These are phyloP conservation scores for Chelonus insularis DNA, from an alignment of 1,140 invertebrate species.

Conservation along the genomic window DNA sequence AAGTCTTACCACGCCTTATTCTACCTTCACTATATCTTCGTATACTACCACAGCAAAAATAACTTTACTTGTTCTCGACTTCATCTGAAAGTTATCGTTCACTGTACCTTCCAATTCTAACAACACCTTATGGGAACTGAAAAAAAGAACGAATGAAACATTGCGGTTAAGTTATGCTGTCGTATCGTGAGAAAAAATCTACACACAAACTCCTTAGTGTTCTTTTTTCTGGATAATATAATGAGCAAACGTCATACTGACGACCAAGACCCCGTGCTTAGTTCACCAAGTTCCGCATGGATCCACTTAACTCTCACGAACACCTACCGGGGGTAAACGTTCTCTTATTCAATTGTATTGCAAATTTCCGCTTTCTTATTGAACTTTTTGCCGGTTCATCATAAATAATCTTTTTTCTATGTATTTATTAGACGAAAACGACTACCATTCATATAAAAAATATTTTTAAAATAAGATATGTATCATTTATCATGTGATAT, in stretches of 20 bases:
- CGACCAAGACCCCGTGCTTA: conserved; percentile 9
- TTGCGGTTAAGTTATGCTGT: neutral
- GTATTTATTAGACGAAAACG: neutral
- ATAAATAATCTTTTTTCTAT: neutral
- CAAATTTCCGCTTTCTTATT: neutral
- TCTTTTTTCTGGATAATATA: neutral
- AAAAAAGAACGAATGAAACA: conserved; percentile 15
- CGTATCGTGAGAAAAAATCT: conserved; percentile 25
- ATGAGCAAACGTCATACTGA: neutral
- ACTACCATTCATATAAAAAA: neutral
- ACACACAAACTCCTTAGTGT: neutral
- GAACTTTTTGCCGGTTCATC: neutral
- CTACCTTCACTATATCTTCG: neutral
- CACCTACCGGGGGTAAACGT: neutral
- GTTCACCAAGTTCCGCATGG: neutral
- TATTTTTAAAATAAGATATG: neutral
- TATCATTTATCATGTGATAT: neutral
- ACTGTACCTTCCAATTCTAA: too few species aligned
- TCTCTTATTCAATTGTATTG: conserved; percentile 8
- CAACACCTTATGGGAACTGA: neutral
- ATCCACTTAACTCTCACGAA: conserved; percentile 5
- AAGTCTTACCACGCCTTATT: neutral
- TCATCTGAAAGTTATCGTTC: too few species aligned
- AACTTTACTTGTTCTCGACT: too few species aligned
- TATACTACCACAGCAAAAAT: too few species aligned